Evolutionary conservation across 2,888 invertebrate species (phyloP).

Genomic region (Drosophila tanythrix): DNA sequence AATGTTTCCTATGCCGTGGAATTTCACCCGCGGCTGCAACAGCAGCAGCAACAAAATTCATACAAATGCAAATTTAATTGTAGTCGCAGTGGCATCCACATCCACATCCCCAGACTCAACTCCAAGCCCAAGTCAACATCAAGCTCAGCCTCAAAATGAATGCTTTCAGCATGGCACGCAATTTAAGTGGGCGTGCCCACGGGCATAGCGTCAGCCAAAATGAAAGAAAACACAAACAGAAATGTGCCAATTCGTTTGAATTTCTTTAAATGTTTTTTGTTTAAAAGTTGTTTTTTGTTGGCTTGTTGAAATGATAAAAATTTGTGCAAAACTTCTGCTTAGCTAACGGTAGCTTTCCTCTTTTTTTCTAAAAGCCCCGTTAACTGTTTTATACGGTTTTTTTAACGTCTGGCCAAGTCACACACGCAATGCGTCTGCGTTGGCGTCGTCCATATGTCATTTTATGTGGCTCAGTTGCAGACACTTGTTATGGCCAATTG

Average conservation of each 20-base stretch:
- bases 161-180: constrained; percentile 83
- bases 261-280: constrained; percentile 73
- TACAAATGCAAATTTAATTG: constrained; percentile 85
- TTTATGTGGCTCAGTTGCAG: constrained; percentile 7
- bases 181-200: constrained; percentile 83
- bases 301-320: constrained; percentile 46
- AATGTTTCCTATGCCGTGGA: constrained; percentile 83
- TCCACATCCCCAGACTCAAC: constrained; percentile 18
- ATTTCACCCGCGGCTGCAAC: constrained; percentile 77
- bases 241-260: constrained; percentile 79
- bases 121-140: constrained; percentile 52
- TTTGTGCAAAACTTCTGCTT: constrained; percentile 19
- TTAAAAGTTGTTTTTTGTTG: constrained; percentile 21
- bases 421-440: constrained; percentile 63
- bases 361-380: constrained; percentile 36
- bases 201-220: constrained; percentile 57
- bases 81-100: constrained; percentile 68
- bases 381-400: constrained; percentile 49
- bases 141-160: constrained; percentile 74
- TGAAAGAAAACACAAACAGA: constrained; percentile 41
- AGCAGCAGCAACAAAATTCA: constrained; percentile 63
- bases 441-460: constrained; percentile 75
- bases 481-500: constrained; percentile 67
- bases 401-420: constrained; percentile 66
- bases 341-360: constrained; percentile 62